Percentiles rank a stretch among this genome's conserved stretches.
Conservation (phyloP, 2,797 vertebrate species). For the Danio kyathit region DNA sequence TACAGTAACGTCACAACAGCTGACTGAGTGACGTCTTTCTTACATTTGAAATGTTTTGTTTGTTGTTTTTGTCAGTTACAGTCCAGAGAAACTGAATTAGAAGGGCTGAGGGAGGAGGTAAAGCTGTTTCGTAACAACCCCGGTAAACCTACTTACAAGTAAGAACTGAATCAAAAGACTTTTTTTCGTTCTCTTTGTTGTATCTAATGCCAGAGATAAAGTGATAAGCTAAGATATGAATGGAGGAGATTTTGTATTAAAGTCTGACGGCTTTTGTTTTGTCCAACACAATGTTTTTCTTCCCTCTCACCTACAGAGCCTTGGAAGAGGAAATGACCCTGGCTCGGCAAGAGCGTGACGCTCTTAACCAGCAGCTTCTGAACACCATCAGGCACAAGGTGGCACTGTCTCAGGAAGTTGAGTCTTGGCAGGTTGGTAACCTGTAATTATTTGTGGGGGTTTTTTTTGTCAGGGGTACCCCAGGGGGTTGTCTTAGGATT, state of each 20-base stretch:
- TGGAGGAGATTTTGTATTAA: background rate
- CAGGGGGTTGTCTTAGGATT: conserved; percentile 11
- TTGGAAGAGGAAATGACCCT: conserved; percentile 73
- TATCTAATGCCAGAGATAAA: conserved; percentile 1
- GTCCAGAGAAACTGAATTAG: conserved; percentile 71
- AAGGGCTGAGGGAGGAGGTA: conserved; percentile 71
- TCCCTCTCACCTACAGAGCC: conserved; percentile 59
- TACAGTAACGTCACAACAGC: background rate
- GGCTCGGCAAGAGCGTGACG: conserved; percentile 78
- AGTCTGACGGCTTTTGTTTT: background rate
- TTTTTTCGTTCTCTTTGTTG: background rate
- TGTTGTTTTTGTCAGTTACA: conserved; percentile 67
- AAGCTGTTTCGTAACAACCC: conserved; percentile 66
- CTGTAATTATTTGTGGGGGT: background rate
- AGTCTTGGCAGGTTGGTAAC: conserved; percentile 82
- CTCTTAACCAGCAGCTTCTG: conserved; percentile 81
- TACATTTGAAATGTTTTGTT: background rate
- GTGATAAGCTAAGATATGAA: conserved; percentile 10
- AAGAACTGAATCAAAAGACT: background rate
- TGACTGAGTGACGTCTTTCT: background rate
- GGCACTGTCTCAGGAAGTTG: conserved; percentile 81
- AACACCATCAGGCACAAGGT: conserved; percentile 85
- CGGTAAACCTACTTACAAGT: conserved; percentile 79
- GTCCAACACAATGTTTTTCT: background rate
- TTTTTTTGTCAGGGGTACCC: background rate